phyloP scores from a whole-genome alignment of 2,888 invertebrate species.

The Ophion ellenae region DNA sequence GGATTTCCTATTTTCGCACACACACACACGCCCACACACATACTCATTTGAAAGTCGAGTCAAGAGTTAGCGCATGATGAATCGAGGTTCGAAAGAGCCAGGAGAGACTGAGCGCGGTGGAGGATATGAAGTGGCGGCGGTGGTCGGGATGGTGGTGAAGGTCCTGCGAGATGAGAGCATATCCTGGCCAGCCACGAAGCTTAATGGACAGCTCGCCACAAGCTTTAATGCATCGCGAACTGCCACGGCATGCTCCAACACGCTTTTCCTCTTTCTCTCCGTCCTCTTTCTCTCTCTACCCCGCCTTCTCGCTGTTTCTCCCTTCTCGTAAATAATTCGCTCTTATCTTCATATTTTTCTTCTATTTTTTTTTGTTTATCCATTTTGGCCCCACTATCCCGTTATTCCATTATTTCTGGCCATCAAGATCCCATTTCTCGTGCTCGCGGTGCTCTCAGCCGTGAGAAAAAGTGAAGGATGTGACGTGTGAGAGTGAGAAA shows the following conservation, averaged over 20 bases:
- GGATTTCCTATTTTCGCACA: slow-evolving; percentile 52
- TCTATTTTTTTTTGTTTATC: slow-evolving; percentile 19
- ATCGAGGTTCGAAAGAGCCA: slow-evolving; percentile 55
- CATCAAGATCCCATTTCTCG: slow-evolving; percentile 16
- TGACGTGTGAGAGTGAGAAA: not conserved
- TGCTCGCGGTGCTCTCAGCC: slow-evolving; percentile 14
- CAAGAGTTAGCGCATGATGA: slow-evolving; percentile 47
- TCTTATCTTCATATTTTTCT: not conserved
- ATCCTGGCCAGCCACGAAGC: slow-evolving; percentile 64
- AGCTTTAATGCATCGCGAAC: slow-evolving; percentile 72
- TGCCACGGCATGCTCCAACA: slow-evolving; percentile 11
- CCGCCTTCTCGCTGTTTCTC: not conserved
- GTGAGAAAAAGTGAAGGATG: not conserved
- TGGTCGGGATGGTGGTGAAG: slow-evolving; percentile 54
- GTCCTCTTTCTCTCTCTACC: not conserved
- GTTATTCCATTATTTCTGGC: slow-evolving; percentile 67
- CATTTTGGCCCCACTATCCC: slow-evolving; percentile 43
- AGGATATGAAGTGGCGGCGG: slow-evolving; percentile 59
- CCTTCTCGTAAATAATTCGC: not conserved
- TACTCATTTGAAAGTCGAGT: slow-evolving; percentile 51
- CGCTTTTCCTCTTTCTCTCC: slow-evolving; percentile 24
- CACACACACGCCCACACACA: not conserved
- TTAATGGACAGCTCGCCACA: slow-evolving; percentile 72
- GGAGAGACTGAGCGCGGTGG: slow-evolving; percentile 25
- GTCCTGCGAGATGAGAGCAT: slow-evolving; percentile 64